These are phyloP conservation scores for Myotis daubentonii DNA, from an alignment of 2,797 vertebrate species.

Conservation along the genomic window DNA sequence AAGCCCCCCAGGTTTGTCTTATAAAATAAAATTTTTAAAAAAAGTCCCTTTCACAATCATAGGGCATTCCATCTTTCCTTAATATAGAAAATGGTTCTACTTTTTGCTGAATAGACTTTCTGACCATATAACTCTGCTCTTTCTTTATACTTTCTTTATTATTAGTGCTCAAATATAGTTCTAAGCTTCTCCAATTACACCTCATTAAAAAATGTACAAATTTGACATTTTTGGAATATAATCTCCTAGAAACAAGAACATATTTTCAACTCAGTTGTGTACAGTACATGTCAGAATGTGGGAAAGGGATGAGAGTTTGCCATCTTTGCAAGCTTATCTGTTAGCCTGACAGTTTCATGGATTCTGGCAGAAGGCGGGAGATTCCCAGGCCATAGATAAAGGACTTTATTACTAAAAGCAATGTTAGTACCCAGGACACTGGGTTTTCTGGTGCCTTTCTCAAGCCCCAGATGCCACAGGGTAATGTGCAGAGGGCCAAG, in stretches of 20 bases:
- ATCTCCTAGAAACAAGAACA: conserved; percentile 36
- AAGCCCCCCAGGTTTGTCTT: neutral
- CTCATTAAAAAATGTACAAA: conserved; percentile 37
- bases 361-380: neutral
- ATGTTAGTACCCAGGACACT: neutral
- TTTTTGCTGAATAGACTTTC: neutral
- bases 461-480: neutral
- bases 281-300: neutral
- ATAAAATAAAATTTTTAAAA: neutral
- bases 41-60: neutral
- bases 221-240: conserved; percentile 47
- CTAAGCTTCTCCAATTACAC: conserved; percentile 17
- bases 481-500: neutral
- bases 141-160: conserved; percentile 48
- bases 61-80: neutral
- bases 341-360: neutral
- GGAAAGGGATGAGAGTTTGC: neutral
- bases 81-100: neutral
- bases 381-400: conserved; percentile 1
- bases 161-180: neutral
- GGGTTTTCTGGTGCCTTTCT: neutral
- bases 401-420: neutral
- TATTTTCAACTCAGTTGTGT: neutral
- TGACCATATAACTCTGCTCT: neutral
- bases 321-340: neutral